Percentiles rank a stretch among this genome's conserved stretches.
phyloP scores from a whole-genome alignment of 2,113 vertebrate genomes.

The Lates calcarifer region DNA sequence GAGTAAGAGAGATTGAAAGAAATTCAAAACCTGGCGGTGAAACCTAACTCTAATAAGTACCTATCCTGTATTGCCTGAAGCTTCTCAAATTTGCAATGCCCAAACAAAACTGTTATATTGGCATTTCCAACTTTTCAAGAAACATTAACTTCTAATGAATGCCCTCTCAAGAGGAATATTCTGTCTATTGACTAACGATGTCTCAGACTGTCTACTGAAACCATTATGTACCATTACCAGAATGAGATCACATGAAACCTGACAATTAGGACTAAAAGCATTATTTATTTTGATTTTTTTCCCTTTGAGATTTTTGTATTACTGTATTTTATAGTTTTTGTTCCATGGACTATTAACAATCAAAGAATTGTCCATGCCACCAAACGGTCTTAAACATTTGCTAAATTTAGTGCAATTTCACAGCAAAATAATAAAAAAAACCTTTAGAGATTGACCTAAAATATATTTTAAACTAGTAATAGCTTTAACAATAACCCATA shows the following conservation, averaged over 20 bases:
- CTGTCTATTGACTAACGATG: slow-evolving; percentile 34
- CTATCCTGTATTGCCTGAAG: slow-evolving; percentile 33
- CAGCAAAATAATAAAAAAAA: not conserved
- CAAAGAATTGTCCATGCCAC: not conserved
- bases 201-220: slow-evolving; percentile 36
- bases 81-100: slow-evolving; percentile 41
- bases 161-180: slow-evolving; percentile 26
- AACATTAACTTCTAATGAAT: slow-evolving; percentile 37
- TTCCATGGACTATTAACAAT: not conserved
- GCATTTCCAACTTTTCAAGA: slow-evolving; percentile 52
- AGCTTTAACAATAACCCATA: slow-evolving; percentile 13
- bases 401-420: not conserved
- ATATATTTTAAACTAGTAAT: not conserved
- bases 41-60: slow-evolving; percentile 34
- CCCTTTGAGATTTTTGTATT: not conserved
- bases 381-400: not conserved
- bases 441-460: not conserved
- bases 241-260: slow-evolving; percentile 34
- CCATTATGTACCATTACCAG: slow-evolving; percentile 42
- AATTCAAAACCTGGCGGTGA: slow-evolving; percentile 41
- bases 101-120: slow-evolving; percentile 45
- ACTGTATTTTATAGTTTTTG: not conserved
- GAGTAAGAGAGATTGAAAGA: slow-evolving; percentile 31
- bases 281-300: slow-evolving; percentile 25
- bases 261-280: slow-evolving; percentile 39